phyloP scores from a whole-genome alignment of 1,140 invertebrate genomes.

The Eubasilissa regina region DNA sequence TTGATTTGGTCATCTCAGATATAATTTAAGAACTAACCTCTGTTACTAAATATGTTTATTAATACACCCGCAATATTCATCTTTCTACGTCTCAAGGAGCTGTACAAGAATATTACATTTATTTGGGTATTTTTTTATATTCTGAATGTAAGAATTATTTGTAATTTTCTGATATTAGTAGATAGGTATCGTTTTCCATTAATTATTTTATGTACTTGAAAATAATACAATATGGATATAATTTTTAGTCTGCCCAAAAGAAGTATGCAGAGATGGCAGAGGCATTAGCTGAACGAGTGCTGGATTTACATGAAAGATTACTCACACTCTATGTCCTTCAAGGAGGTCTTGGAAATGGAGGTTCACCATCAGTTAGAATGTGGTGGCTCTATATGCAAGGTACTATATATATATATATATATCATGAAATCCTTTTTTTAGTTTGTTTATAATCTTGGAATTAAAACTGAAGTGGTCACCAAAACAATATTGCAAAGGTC shows the following conservation, averaged over 20 bases:
- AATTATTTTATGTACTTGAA: too few relatives aligned
- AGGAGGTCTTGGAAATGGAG: slow-evolving; percentile 80
- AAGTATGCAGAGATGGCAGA: slow-evolving; percentile 86
- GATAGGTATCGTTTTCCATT: too few relatives aligned
- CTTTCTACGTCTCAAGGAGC: too few relatives aligned
- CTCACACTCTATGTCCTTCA: slow-evolving; percentile 84
- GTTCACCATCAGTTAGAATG: slow-evolving; percentile 85
- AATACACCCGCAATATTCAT: too few relatives aligned
- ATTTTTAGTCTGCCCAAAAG: slow-evolving; percentile 75
- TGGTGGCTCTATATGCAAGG: slow-evolving; percentile 91
- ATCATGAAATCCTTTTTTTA: not conserved
- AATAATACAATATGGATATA: not conserved
- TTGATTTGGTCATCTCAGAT: too few relatives aligned
- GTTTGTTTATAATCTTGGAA: not conserved
- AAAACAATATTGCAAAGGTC: not conserved
- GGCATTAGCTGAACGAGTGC: slow-evolving; percentile 82
- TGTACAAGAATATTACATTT: too few relatives aligned
- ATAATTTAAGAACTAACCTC: too few relatives aligned
- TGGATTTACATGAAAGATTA: slow-evolving; percentile 84
- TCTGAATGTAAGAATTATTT: too few relatives aligned
- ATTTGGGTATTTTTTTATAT: too few relatives aligned
- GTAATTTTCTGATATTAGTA: too few relatives aligned
- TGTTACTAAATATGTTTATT: too few relatives aligned
- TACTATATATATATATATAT: slow-evolving; percentile 58
- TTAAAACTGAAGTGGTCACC: not conserved